Base-by-base conservation (phyloP, 1,140 invertebrate genomes). In the Lordiphosa collinella region DNA sequence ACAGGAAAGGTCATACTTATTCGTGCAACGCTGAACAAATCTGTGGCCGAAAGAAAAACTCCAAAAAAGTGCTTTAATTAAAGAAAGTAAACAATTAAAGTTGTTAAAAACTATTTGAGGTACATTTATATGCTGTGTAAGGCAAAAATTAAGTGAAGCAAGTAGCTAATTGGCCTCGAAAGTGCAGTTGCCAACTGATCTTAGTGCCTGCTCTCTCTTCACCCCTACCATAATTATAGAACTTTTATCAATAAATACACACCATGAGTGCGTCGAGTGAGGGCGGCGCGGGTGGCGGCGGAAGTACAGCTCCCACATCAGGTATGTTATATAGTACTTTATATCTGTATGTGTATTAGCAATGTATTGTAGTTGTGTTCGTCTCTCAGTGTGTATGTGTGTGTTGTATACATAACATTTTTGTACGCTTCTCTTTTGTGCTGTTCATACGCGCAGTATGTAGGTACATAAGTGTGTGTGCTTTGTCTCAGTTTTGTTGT, bases 181-280 rank as follows among this genome's bases (percentile, higher is more conserved):
- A 25, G 6, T 7, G 22, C 22, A 25, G 2, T 6, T 25, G 22
- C 3, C 22, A 18, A 18, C 18, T 18, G 14, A 3, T 1, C 1
- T 2, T 1, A 16, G 14, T 3, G 3, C 1, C n/a, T n/a, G n/a
- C n/a, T n/a, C n/a, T n/a, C n/a, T n/a, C n/a, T n/a, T n/a, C n/a
- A n/a, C n/a, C n/a, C n/a, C 14, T 3, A 22, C 2, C 35, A 36
- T 18, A 18, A 29, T 56, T 62, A 10, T 57, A 87, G 85, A 36
- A 64, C 62, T 85, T 66, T 64, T 52, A 55, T 60, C 60, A 57
- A 60, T 52, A 52, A 73, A 29, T 71, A 55, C 32, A 59, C 43
- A 76, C 37, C 54, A 87, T 87, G 85, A 87, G 79, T 68, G 68
- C 85, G 46, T 66, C 79, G 8, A 87, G 80, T 70, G 74, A 82